Base-by-base conservation (phyloP, 2,797 vertebrate species). In the Philypnodon macrostomus region DNA sequence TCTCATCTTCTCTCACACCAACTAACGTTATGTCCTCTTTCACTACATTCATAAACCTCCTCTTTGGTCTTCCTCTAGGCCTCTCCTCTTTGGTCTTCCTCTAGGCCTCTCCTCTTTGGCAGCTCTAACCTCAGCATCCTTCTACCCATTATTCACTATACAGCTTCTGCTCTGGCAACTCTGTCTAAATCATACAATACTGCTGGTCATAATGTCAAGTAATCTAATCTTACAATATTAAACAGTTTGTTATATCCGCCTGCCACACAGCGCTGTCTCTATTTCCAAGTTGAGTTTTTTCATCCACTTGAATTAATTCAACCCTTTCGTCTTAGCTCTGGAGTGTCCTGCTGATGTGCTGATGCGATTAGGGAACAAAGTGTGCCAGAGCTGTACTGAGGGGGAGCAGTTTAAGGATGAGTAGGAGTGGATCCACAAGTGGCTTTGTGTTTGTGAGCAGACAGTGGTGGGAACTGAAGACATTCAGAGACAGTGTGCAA, bases 321-420 rank as follows among this genome's bases (percentile, higher is more conserved):
- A 26, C 24, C 21, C 18, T 67, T 67, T 61, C 73, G 63, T 58
- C 59, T 53, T 48, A 26, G 26, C 66, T 19, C 33, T 44, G 16
- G 11, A 63, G 61, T n/a, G 17, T 45, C 44, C 65, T 12, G 50
- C 71, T 58, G 67, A 53, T 64, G 73, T 6, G 34, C 58, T 68
- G 59, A 68, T 52, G 59, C 68, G 69, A 81, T 78, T 70, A 81
- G 67, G 58, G 53, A 70, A 69, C 53, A 65, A 60, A 54, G 56
- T 47, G 44, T 30, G 50, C 58, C 46, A 18, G 23, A 21, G 27
- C 40, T 64, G 64, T 70, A 42, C 64, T 47, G 19, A 8, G 42
- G 48, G 54, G 46, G 53, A n/a, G 47, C 50, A 53, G 63, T 59
- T 60, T 11, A 32, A 59, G 24, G 58, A 63, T 21, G 64, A 77